Evolutionary conservation across 2,888 invertebrate species (phyloP), one percentile per base, ranked within the genome.

Genomic region (Athalia circularis): DNA sequence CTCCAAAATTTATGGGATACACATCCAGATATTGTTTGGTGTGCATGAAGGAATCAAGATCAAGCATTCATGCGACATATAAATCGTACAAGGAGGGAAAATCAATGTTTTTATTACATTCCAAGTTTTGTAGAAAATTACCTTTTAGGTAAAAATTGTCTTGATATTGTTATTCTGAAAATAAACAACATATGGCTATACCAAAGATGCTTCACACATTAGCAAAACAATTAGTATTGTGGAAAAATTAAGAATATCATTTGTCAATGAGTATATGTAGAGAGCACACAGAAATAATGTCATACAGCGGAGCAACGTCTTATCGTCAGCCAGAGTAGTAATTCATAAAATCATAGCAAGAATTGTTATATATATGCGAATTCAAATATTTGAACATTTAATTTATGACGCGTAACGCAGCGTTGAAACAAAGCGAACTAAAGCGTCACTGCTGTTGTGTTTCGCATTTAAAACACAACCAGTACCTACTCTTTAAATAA

Each of bases 141-240:
- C 88, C 88, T 88, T 88, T 84, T 85, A 86, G 86, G 83, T 85
- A 88, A 87, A 85, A 85, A 88, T 85, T 86, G 87, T 88, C 88
- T 88, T 86, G 88, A 88, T 86, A 85, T 88, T 88, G 88, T 84
- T 88, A 88, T 88, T 88, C 88, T 88, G 88, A 88, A 88, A 88
- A 88, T 88, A 88, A 88, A 88, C 84, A 88, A 88, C 83, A 88
- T 81, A 85, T 85, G 83, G 86, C 88, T 88, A 84, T 87, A 88
- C 88, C 88, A 88, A 86, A 85, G 87, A 88, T 86, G 88, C 85
- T 87, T 86, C 84, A 84, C 85, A 85, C 83, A 85, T 81, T 80
- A 87, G 82, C 84, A 86, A 75, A 72, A 75, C 45, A 64, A 62
- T n/a, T 62, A 52, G 61, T 47, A 52, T 65, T 3, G 50, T 70